A percentile compares a stretch with the other conserved stretches of the same genome.
Evolutionary conservation across 2,113 vertebrate species (phyloP).

Genomic region (Zosterops japonicus): DNA sequence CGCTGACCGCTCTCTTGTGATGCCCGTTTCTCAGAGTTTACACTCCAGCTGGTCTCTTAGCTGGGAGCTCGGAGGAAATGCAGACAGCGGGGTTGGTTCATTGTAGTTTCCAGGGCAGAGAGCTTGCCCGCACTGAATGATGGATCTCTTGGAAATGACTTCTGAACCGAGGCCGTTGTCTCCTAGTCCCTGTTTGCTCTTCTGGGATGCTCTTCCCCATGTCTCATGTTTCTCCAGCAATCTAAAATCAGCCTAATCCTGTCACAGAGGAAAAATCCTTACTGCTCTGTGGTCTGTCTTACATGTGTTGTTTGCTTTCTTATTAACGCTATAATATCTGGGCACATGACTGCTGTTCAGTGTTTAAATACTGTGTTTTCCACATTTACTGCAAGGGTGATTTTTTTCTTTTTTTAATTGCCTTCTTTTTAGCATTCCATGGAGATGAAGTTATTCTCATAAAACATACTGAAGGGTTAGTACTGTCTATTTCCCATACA

Average conservation of each 20-base stretch:
- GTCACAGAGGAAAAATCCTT: neutral
- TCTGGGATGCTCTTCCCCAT: neutral
- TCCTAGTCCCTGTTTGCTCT: neutral
- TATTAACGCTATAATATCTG: neutral
- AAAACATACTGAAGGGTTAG: neutral
- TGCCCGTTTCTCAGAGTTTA: neutral
- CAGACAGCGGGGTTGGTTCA: rapidly evolving
- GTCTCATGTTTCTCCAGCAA: neutral
- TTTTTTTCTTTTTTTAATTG: neutral
- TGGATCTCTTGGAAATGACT: neutral
- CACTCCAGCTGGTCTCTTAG: neutral
- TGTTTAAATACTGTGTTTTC: neutral
- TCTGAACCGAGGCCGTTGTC: neutral
- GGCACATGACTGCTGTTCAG: neutral
- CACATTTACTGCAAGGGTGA: neutral
- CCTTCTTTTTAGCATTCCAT: neutral
- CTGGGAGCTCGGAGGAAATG: neutral
- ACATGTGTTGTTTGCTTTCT: neutral
- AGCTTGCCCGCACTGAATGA: neutral
- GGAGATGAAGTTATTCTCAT: neutral
- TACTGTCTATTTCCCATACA: neutral
- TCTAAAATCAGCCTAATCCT: neutral
- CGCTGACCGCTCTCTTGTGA: neutral
- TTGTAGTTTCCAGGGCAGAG: neutral
- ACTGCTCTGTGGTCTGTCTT: neutral